phyloP scores from a whole-genome alignment of 2,888 invertebrate genomes.

The Synanthedon myopaeformis region DNA sequence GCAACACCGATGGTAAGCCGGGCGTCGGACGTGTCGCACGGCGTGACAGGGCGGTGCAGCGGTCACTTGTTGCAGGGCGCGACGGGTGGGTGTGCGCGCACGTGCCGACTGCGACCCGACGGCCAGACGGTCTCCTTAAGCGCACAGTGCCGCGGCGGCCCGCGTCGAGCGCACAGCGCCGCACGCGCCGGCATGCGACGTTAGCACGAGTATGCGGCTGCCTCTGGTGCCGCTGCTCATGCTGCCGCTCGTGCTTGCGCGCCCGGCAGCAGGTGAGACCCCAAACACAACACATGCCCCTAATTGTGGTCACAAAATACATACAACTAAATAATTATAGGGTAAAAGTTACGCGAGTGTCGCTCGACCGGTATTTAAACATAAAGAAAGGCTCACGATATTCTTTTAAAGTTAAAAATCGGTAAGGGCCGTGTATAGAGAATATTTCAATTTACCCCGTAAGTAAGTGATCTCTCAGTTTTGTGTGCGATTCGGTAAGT shows the following conservation, averaged over 20 bases:
- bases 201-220: conserved; percentile 63
- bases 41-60: conserved; percentile 29
- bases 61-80: conserved; percentile 29
- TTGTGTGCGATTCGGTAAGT: too few species aligned
- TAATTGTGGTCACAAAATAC: conserved; percentile 4
- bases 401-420: conserved; percentile 10
- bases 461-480: background rate
- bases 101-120: conserved; percentile 19
- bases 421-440: conserved; percentile 6
- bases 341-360: conserved; percentile 15
- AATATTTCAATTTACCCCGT: background rate
- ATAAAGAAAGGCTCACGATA: conserved; percentile 26
- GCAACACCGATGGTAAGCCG: conserved; percentile 30
- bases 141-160: conserved; percentile 21
- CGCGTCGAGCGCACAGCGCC: conserved; percentile 30
- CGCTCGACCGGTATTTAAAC: conserved; percentile 8
- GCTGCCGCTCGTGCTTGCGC: conserved; percentile 63
- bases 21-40: conserved; percentile 15
- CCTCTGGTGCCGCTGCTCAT: conserved; percentile 62
- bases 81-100: conserved; percentile 11
- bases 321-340: conserved; percentile 22
- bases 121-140: conserved; percentile 8
- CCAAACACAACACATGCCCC: background rate
- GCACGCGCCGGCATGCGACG: conserved; percentile 53
- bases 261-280: conserved; percentile 58